Conservation (phyloP, 2,888 invertebrate genomes). For the Agonum fuliginosum region DNA sequence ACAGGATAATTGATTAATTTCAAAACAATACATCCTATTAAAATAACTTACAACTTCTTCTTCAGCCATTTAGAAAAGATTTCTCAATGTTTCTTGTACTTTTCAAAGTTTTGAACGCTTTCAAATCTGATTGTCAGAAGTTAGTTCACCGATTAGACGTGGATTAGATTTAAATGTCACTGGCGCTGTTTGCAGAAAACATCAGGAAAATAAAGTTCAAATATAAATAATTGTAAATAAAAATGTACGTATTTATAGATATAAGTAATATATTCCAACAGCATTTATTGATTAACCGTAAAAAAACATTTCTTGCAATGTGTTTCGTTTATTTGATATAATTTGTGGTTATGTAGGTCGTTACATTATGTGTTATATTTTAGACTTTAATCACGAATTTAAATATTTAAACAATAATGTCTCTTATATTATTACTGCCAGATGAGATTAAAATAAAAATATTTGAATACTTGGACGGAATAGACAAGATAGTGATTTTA, state of each 20-base stretch:
- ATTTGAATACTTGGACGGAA: conserved; percentile 41
- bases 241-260: no score
- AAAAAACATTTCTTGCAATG: neutral
- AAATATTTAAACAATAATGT: neutral
- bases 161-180: neutral
- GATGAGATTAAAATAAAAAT: conserved; percentile 54
- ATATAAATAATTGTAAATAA: neutral
- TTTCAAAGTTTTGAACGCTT: neutral
- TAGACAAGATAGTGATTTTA: conserved; percentile 43
- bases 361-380: neutral
- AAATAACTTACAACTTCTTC: conserved; percentile 55
- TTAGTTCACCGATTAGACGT: neutral
- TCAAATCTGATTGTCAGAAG: neutral
- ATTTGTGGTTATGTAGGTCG: conserved; percentile 24
- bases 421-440: conserved; percentile 30
- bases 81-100: neutral
- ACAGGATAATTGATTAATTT: conserved; percentile 66
- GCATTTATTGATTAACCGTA: no score
- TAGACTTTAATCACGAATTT: neutral
- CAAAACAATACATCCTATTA: conserved; percentile 8
- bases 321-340: neutral
- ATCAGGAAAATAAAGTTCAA: neutral
- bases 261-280: no score
- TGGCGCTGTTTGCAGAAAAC: no score
- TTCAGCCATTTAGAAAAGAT: conserved; percentile 48